Percentiles rank a stretch among this genome's conserved stretches.
These are phyloP conservation scores for Phaedon cochleariae DNA, from an alignment of 2,888 invertebrate genomes.

Conservation along the genomic window DNA sequence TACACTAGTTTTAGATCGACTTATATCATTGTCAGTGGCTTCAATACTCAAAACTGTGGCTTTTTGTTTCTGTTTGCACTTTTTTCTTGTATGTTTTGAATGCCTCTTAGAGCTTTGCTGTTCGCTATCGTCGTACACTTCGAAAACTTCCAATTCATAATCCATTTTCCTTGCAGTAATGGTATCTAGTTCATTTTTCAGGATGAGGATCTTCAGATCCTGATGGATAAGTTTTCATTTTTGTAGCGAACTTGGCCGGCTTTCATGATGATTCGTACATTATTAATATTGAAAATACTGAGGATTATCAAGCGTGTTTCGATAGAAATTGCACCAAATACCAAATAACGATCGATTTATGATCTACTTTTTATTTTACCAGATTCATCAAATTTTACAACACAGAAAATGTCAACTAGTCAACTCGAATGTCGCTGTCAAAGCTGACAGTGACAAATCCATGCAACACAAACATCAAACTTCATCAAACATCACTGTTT, in stretches of 20 bases:
- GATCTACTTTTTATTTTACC: background rate
- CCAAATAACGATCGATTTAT: background rate
- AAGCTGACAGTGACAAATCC: no score
- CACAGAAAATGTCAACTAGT: constrained; percentile 7
- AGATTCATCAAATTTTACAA: no score
- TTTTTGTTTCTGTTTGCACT: constrained; percentile 60
- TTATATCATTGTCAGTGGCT: constrained; percentile 54
- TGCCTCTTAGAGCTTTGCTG: constrained; percentile 56
- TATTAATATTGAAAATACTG: background rate
- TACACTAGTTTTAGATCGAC: constrained; percentile 57
- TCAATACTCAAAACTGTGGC: constrained; percentile 50
- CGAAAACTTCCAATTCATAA: constrained; percentile 66
- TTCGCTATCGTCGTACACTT: constrained; percentile 59
- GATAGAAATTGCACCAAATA: background rate
- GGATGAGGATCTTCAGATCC: background rate
- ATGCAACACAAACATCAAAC: no score
- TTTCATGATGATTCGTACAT: background rate
- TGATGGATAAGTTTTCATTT: constrained; percentile 6
- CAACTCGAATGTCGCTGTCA: no score
- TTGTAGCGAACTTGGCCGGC: background rate
- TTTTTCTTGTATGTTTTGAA: constrained; percentile 60
- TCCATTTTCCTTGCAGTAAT: constrained; percentile 53
- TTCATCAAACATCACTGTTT: no score
- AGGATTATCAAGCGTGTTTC: background rate
- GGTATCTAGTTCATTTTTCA: constrained; percentile 19